A percentile compares a stretch with the other conserved stretches of the same genome.
Conservation (phyloP, 2,113 vertebrate species). For the Amblyopsis rosae region DNA sequence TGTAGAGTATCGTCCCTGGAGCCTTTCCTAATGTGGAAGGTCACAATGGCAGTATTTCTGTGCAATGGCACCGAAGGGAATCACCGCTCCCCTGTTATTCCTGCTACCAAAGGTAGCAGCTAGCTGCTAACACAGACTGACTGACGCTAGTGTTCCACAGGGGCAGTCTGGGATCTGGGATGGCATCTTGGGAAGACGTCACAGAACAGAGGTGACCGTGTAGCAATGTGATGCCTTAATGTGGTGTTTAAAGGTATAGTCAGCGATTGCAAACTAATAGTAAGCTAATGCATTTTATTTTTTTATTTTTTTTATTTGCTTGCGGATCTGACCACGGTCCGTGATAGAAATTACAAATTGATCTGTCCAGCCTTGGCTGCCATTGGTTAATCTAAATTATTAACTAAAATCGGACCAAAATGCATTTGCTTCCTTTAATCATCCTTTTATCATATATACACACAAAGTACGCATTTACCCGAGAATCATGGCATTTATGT, state of each 20-base stretch:
- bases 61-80: slow-evolving; percentile 38
- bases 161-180: not conserved
- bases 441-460: too few species aligned
- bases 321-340: too few species aligned
- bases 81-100: slow-evolving; percentile 38
- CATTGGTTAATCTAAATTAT: too few species aligned
- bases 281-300: too few species aligned
- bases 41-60: slow-evolving; percentile 62
- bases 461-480: too few species aligned
- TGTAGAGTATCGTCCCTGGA: slow-evolving; percentile 10
- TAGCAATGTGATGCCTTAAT: slow-evolving; percentile 6
- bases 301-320: too few species aligned
- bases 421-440: too few species aligned
- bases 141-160: slow-evolving; percentile 33
- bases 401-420: too few species aligned
- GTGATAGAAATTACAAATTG: too few species aligned
- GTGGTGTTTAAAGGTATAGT: slow-evolving; percentile 1
- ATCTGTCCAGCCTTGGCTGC: too few species aligned
- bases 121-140: slow-evolving; percentile 18
- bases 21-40: slow-evolving; percentile 38
- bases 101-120: slow-evolving; percentile 34
- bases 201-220: slow-evolving; percentile 7
- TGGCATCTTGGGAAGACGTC: slow-evolving; percentile 20
- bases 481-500: too few species aligned
- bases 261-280: too few species aligned